phyloP scores from a whole-genome alignment of 2,888 invertebrate species.

The Clunio marinus region DNA sequence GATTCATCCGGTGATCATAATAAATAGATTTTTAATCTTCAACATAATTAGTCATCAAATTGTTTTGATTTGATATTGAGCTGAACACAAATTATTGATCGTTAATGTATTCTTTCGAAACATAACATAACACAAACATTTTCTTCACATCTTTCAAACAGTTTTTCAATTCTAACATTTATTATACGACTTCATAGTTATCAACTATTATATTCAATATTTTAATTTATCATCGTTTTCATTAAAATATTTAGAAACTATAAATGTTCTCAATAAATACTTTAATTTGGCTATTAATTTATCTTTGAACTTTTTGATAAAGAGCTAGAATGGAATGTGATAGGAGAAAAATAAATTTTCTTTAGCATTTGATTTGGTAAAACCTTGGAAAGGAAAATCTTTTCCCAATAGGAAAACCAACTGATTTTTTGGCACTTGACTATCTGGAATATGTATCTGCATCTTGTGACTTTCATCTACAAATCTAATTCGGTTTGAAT shows the following conservation, averaged over 20 bases:
- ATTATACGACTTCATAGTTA: conserved; percentile 21
- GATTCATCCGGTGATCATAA: not conserved
- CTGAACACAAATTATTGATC: not conserved
- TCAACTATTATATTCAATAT: conserved; percentile 6
- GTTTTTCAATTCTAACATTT: conserved; percentile 19
- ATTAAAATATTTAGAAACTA: conserved; percentile 23
- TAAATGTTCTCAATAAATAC: conserved; percentile 7
- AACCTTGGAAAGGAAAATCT: too few relatives aligned
- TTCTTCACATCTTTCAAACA: not conserved
- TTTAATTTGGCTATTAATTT: not conserved
- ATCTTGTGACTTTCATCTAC: too few relatives aligned
- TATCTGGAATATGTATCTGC: too few relatives aligned
- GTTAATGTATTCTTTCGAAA: conserved; percentile 2
- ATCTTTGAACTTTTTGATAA: not conserved
- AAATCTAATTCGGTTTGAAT: not conserved
- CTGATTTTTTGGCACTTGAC: too few relatives aligned
- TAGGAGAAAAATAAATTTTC: too few relatives aligned
- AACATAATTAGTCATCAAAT: not conserved
- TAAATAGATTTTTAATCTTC: not conserved
- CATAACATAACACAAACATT: conserved; percentile 5
- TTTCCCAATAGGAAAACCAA: too few relatives aligned
- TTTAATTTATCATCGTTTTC: not conserved
- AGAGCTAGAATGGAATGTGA: too few relatives aligned
- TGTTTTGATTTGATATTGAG: too few relatives aligned
- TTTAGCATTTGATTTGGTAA: too few relatives aligned